phyloP scores from a whole-genome alignment of 2,113 vertebrate genomes.

The Hiodon tergisus region DNA sequence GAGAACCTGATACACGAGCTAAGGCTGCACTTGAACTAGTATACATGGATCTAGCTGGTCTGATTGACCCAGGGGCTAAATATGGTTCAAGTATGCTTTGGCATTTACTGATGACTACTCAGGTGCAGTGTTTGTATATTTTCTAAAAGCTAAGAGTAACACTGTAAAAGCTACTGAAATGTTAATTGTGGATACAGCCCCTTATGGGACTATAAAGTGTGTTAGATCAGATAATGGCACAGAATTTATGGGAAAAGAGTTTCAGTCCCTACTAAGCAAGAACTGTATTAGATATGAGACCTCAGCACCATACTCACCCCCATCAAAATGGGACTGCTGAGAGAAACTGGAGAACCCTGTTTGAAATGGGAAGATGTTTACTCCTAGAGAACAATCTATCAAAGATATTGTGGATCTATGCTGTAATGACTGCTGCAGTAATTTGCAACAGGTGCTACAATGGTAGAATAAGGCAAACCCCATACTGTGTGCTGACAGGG shows the following conservation, averaged over 20 bases:
- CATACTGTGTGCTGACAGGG: slow-evolving; percentile 22
- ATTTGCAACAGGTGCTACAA: slow-evolving; percentile 26
- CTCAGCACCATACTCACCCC: slow-evolving; percentile 25
- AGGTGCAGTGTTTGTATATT: slow-evolving; percentile 6
- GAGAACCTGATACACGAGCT: background rate
- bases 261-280: slow-evolving; percentile 5
- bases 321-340: slow-evolving; percentile 31
- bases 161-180: slow-evolving; percentile 2
- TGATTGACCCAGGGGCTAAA: background rate
- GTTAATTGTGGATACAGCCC: background rate
- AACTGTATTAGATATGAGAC: too few species aligned
- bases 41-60: background rate
- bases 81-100: background rate
- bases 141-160: background rate
- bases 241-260: background rate
- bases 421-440: slow-evolving; percentile 13
- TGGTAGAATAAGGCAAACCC: background rate
- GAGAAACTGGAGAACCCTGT: slow-evolving; percentile 28
- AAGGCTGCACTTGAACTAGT: background rate
- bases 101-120: slow-evolving; percentile 2
- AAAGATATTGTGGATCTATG: slow-evolving; percentile 25
- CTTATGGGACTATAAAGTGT: slow-evolving; percentile 2
- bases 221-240: slow-evolving; percentile 10
- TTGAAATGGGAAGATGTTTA: slow-evolving; percentile 30
- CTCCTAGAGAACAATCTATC: slow-evolving; percentile 12